Evolutionary conservation across 2,888 invertebrate species (phyloP).

Genomic region (Epicampocera succincta): DNA sequence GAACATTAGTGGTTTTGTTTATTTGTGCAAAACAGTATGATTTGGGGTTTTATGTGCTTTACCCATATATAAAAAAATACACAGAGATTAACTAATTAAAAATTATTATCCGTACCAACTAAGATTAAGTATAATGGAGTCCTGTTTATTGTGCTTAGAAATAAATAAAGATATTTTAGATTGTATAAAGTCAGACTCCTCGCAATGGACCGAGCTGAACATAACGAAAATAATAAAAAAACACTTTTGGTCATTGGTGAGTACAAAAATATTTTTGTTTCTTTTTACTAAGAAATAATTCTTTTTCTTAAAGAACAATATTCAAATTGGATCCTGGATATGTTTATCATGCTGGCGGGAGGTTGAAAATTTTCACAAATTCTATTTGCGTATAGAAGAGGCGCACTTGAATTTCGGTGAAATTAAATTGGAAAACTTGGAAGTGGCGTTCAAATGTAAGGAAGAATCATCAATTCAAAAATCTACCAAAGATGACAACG

Average conservation of each 20-base stretch:
- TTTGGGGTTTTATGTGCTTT: too few relatives aligned
- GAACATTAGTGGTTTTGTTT: too few relatives aligned
- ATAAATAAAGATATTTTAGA: slow-evolving; percentile 48
- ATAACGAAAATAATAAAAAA: slow-evolving; percentile 45
- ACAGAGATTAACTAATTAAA: too few relatives aligned
- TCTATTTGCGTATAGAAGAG: slow-evolving; percentile 51
- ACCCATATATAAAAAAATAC: too few relatives aligned
- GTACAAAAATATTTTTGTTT: neutral
- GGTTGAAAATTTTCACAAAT: slow-evolving; percentile 55
- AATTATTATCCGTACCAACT: too few relatives aligned
- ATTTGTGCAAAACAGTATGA: too few relatives aligned
- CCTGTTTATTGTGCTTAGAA: slow-evolving; percentile 59
- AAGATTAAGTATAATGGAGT: slow-evolving; percentile 17
- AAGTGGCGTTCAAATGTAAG: slow-evolving; percentile 2
- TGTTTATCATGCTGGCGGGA: slow-evolving; percentile 55
- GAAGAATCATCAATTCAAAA: slow-evolving; percentile 12
- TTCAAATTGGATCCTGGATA: slow-evolving; percentile 12
- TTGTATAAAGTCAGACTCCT: slow-evolving; percentile 38
- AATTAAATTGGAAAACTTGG: slow-evolving; percentile 37
- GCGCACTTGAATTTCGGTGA: slow-evolving; percentile 43
- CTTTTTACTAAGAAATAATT: neutral
- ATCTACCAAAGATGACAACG: neutral
- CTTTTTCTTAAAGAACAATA: neutral
- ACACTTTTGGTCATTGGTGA: slow-evolving; percentile 57
- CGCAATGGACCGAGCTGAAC: slow-evolving; percentile 47